A percentile compares a stretch with the other conserved stretches of the same genome.
phyloP scores from a whole-genome alignment of 2,113 vertebrate genomes.

The Campylomormyrus tamandua region DNA sequence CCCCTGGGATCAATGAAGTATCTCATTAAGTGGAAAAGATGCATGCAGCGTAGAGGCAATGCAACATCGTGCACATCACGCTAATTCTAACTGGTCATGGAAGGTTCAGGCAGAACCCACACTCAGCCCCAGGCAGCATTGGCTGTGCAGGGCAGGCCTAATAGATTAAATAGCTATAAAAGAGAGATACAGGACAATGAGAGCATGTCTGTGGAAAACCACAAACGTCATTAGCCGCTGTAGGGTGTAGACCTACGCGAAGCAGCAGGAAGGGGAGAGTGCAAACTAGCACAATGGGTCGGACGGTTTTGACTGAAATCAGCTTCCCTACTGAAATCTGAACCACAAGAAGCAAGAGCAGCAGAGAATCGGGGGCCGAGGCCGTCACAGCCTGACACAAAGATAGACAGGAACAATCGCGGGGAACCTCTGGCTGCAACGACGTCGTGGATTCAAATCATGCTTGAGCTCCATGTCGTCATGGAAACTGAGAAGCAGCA shows the following conservation, averaged over 20 bases:
- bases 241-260: not conserved
- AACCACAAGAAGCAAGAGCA: not conserved
- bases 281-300: not conserved
- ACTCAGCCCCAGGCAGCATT: not conserved
- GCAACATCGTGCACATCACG: not conserved
- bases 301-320: not conserved
- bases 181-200: not conserved
- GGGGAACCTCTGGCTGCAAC: not conserved
- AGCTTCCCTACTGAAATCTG: not conserved
- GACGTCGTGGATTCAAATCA: not conserved
- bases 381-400: not conserved
- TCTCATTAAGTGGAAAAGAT: not conserved
- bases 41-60: not conserved
- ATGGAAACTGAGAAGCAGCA: not conserved
- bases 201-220: not conserved
- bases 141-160: not conserved
- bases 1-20: not conserved
- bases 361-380: not conserved
- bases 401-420: slow-evolving; percentile 16
- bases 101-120: not conserved
- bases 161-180: not conserved
- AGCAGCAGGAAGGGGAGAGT: no score
- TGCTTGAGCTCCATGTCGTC: not conserved
- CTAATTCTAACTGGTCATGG: not conserved
- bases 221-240: not conserved